Conservation (phyloP, 2,888 invertebrate genomes). For the Phrixothrix hirtus region DNA sequence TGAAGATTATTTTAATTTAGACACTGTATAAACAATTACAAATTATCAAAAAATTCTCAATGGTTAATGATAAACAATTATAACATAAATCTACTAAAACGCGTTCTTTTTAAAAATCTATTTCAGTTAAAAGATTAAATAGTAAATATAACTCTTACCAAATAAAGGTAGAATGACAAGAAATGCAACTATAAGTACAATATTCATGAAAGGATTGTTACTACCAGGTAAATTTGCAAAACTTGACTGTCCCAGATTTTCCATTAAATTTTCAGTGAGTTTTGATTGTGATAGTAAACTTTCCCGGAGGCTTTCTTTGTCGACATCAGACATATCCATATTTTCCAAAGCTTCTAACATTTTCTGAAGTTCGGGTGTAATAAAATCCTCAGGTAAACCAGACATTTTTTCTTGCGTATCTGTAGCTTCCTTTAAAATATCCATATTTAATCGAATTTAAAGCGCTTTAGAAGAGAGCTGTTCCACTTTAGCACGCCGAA, state of each 20-base stretch:
- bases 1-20: too few species aligned
- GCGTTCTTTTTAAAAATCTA: too few species aligned
- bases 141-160: slow-evolving; percentile 41
- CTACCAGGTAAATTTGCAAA: slow-evolving; percentile 44
- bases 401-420: neutral
- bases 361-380: neutral
- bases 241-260: neutral
- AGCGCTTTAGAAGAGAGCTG: neutral
- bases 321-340: neutral
- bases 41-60: too few species aligned
- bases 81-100: too few species aligned
- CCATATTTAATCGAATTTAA: neutral
- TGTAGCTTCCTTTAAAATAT: neutral
- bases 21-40: too few species aligned
- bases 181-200: slow-evolving; percentile 23
- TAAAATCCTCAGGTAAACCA: neutral
- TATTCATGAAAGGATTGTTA: slow-evolving; percentile 51
- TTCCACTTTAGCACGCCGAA: neutral
- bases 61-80: too few species aligned
- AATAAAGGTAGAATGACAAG: slow-evolving; percentile 34
- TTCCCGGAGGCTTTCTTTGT: neutral
- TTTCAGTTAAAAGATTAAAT: too few species aligned
- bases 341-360: neutral
- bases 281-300: neutral
- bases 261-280: neutral